Evolutionary conservation across 2,888 invertebrate species (phyloP).

Genomic region (Conomelus anceps): DNA sequence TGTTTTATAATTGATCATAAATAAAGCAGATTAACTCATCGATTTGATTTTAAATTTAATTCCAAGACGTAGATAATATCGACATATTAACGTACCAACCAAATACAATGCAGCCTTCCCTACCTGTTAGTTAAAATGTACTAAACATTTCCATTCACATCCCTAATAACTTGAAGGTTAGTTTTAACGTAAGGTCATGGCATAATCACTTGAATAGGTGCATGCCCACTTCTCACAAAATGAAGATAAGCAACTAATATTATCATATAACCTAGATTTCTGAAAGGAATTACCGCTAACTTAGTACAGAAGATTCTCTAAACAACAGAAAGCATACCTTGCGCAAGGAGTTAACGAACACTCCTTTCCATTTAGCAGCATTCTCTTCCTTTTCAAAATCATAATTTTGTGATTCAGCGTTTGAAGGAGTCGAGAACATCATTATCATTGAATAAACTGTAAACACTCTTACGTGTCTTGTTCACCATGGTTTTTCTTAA

Average conservation of each 20-base stretch:
- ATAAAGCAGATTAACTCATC: neutral
- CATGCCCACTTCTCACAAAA: neutral
- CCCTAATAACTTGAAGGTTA: neutral
- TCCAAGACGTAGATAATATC: neutral
- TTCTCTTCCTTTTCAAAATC: conserved; percentile 87
- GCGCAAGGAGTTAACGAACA: conserved; percentile 78
- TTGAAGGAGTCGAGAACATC: conserved; percentile 26
- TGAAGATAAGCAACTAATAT: neutral
- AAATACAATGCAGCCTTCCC: neutral
- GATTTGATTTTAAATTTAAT: neutral
- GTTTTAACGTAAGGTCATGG: neutral
- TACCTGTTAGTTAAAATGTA: neutral
- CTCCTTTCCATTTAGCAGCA: conserved; percentile 84
- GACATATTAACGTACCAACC: neutral
- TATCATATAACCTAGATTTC: neutral
- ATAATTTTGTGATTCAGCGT: conserved; percentile 44
- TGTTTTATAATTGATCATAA: neutral
- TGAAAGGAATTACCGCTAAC: neutral
- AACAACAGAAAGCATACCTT: conserved; percentile 55
- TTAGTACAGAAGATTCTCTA: neutral
- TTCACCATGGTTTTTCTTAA: neutral
- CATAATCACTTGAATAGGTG: neutral
- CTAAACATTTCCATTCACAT: neutral
- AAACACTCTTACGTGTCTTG: conserved; percentile 6
- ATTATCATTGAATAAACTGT: neutral